These are phyloP conservation scores for Vimba vimba DNA, from an alignment of 2,113 vertebrate genomes.

Conservation along the genomic window DNA sequence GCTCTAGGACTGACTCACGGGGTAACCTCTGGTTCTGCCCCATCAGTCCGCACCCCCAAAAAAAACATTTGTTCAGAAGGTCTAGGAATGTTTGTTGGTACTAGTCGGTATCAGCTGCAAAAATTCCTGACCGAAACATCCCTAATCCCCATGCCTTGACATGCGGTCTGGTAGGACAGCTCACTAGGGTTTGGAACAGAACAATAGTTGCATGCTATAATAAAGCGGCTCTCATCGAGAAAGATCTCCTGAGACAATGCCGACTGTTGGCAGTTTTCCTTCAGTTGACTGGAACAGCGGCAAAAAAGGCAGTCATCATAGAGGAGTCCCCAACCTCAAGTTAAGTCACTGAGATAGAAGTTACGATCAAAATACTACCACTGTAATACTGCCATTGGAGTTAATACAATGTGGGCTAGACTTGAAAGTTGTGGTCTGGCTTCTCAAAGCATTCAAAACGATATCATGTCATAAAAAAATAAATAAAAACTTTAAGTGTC, in stretches of 20 bases:
- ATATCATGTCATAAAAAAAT: neutral
- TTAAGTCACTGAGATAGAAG: no score
- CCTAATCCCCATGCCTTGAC: neutral
- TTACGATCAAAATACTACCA: slow-evolving; percentile 22
- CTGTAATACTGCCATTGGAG: slow-evolving; percentile 7
- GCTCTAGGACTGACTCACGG: no score
- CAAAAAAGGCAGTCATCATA: neutral
- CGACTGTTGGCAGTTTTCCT: neutral
- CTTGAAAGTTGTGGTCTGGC: neutral
- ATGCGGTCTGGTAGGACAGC: neutral
- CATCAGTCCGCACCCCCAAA: no score
- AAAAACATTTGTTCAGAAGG: no score
- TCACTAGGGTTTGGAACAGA: neutral
- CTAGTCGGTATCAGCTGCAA: neutral
- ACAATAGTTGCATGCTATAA: neutral
- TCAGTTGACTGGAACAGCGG: neutral
- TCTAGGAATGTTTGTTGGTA: no score
- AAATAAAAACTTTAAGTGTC: neutral
- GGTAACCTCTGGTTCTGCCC: no score
- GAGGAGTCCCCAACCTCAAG: neutral
- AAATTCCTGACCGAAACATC: neutral
- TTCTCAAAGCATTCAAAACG: neutral
- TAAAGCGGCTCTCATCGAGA: neutral
- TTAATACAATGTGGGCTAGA: slow-evolving; percentile 39
- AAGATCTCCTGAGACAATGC: neutral